phyloP scores from a whole-genome alignment of 2,888 invertebrate genomes.

The Athalia rosae region DNA sequence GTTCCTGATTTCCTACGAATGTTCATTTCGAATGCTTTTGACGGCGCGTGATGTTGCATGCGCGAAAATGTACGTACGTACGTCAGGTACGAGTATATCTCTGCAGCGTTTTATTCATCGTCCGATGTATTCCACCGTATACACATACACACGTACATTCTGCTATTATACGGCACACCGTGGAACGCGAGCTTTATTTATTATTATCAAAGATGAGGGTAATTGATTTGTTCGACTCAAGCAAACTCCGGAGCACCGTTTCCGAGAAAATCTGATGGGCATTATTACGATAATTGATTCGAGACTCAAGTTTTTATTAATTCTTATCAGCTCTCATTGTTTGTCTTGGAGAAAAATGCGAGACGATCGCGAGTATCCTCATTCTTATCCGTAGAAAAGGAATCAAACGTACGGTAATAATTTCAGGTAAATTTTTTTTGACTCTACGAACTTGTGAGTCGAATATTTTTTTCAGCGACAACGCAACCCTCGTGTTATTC shows the following conservation, averaged over 20 bases:
- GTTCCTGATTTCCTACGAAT: too few relatives aligned
- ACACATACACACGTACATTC: too few relatives aligned
- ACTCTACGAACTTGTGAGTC: too few relatives aligned
- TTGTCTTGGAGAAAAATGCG: neutral
- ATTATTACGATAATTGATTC: conserved; percentile 27
- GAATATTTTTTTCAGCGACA: conserved; percentile 3
- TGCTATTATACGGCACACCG: too few relatives aligned
- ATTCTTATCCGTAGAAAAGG: neutral
- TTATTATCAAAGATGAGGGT: neutral
- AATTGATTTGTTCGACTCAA: conserved; percentile 15
- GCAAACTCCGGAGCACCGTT: neutral
- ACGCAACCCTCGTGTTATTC: too few relatives aligned
- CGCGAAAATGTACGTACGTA: too few relatives aligned
- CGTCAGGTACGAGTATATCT: too few relatives aligned
- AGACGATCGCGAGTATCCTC: neutral
- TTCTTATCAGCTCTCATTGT: conserved; percentile 1
- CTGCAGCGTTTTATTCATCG: too few relatives aligned
- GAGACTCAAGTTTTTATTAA: neutral
- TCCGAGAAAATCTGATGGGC: neutral
- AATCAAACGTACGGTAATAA: conserved; percentile 1
- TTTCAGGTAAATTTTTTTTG: conserved; percentile 10
- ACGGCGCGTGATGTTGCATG: too few relatives aligned
- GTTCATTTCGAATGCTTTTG: too few relatives aligned
- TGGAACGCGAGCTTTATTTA: neutral
- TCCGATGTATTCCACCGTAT: too few relatives aligned